phyloP scores from a whole-genome alignment of 2,888 invertebrate genomes.

The Drosophila vallismaia region DNA sequence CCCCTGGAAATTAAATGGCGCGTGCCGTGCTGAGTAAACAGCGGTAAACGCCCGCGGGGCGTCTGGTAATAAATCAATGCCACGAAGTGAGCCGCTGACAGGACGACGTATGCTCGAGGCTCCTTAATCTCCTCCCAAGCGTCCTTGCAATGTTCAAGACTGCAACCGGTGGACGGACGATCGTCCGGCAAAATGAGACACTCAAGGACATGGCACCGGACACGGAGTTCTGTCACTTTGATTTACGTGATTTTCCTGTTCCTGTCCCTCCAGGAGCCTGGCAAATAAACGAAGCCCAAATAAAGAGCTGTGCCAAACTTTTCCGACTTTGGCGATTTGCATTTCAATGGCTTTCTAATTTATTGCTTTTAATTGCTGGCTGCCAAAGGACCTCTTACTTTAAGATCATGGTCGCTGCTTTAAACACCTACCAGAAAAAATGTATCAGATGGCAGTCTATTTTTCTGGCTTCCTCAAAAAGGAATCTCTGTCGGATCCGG shows the following conservation, averaged over 20 bases:
- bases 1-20: slow-evolving; percentile 61
- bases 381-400: slow-evolving; percentile 22
- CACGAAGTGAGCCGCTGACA: slow-evolving; percentile 59
- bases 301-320: slow-evolving; percentile 35
- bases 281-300: slow-evolving; percentile 7
- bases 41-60: slow-evolving; percentile 20
- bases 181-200: slow-evolving; percentile 24
- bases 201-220: slow-evolving; percentile 29
- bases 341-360: slow-evolving; percentile 67
- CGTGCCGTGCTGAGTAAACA: slow-evolving; percentile 58
- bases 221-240: slow-evolving; percentile 64
- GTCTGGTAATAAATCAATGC: slow-evolving; percentile 65
- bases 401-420: slow-evolving; percentile 42
- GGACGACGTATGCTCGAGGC: slow-evolving; percentile 53
- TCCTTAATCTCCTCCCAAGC: slow-evolving; percentile 43
- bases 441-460: slow-evolving; percentile 20
- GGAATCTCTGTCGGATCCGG: slow-evolving; percentile 49
- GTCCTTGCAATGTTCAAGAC: slow-evolving; percentile 25
- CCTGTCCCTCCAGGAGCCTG: neutral
- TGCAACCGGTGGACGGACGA: slow-evolving; percentile 13
- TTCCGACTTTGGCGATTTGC: slow-evolving; percentile 49
- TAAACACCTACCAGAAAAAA: slow-evolving; percentile 40
- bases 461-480: slow-evolving; percentile 47
- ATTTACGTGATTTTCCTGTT: slow-evolving; percentile 67
- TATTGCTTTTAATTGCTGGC: slow-evolving; percentile 65